Base-by-base conservation (phyloP, 2,888 invertebrate genomes). In the Crepidodera aurea region DNA sequence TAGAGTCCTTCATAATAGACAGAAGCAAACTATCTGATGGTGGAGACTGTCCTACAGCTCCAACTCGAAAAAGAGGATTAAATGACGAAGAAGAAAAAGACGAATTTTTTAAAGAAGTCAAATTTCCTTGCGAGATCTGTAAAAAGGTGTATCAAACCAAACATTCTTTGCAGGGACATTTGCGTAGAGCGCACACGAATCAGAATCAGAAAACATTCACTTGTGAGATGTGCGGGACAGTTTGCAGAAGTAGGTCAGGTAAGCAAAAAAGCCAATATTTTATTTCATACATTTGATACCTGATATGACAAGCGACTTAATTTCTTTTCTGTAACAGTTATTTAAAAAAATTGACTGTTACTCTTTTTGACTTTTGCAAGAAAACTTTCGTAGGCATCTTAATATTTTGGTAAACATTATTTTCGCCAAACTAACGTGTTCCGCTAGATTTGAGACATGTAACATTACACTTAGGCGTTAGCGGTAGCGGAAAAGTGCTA, bases 201-300 rank as follows among this genome's bases (percentile, higher is more conserved):
- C 37, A 57, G 19, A 55, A 60, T 44, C 46, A 63, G 5, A 42
- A 60, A 27, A 57, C 54, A 8, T 73, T 58, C 58, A 60, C 71
- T 1, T 75, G 75, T 53, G 71, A 73, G 48, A 42, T 72, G 32
- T 76, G 76, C 51, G 75, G 75, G 1, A 56, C 62, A 8, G 16
- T 69, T 19, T 64, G 65, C n/a, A 69, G 68, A 22, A 69, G 71
- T 10, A 61, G 55, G 54, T 68, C 68, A 62, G 60, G 68, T 68
- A 62, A 37, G 51, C 16, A 22, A 44, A 27, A 15, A 16, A 22
- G 22, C 2, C 22, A 22, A 22, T 22, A 6, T 16, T 15, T 29
- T 16, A 1, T 15, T 34, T 19, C n/a, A n/a, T n/a, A n/a, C n/a
- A n/a, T n/a, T n/a, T n/a, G n/a, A n/a, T n/a, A n/a, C n/a, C n/a